Conservation (phyloP, 2,888 invertebrate genomes). For the Epirrita christyi region DNA sequence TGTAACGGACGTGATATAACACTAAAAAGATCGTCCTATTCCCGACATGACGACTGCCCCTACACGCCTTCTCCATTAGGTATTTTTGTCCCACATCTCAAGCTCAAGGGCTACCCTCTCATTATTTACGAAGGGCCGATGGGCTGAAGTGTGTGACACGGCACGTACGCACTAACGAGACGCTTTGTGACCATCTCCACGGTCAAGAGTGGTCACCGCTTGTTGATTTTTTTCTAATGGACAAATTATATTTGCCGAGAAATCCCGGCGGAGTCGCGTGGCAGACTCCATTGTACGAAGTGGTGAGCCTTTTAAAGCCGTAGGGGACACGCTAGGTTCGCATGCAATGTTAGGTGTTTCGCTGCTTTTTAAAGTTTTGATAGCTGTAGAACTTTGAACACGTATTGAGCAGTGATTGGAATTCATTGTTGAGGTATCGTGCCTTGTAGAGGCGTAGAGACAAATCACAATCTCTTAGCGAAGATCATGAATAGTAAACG, state of each 20-base stretch:
- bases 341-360: slow-evolving; percentile 62
- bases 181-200: slow-evolving; percentile 81
- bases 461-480: neutral
- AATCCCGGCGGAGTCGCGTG: slow-evolving; percentile 64
- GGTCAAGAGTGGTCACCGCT: slow-evolving; percentile 75
- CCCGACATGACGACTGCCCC: slow-evolving; percentile 33
- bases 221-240: slow-evolving; percentile 82
- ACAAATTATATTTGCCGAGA: slow-evolving; percentile 77
- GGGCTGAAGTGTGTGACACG: slow-evolving; percentile 81
- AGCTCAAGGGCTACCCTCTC: slow-evolving; percentile 71
- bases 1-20: slow-evolving; percentile 20
- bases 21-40: slow-evolving; percentile 18
- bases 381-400: slow-evolving; percentile 34
- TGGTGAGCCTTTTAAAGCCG: slow-evolving; percentile 71
- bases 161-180: slow-evolving; percentile 84
- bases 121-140: slow-evolving; percentile 84
- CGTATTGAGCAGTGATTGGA: slow-evolving; percentile 17
- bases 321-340: slow-evolving; percentile 59
- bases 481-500: neutral
- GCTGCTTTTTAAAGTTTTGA: slow-evolving; percentile 41
- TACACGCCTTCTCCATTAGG: slow-evolving; percentile 51
- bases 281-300: slow-evolving; percentile 58
- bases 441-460: neutral
- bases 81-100: slow-evolving; percentile 46
- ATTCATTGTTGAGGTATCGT: neutral